phyloP scores from a whole-genome alignment of 2,113 vertebrate genomes.

The Gallinago undulata region DNA sequence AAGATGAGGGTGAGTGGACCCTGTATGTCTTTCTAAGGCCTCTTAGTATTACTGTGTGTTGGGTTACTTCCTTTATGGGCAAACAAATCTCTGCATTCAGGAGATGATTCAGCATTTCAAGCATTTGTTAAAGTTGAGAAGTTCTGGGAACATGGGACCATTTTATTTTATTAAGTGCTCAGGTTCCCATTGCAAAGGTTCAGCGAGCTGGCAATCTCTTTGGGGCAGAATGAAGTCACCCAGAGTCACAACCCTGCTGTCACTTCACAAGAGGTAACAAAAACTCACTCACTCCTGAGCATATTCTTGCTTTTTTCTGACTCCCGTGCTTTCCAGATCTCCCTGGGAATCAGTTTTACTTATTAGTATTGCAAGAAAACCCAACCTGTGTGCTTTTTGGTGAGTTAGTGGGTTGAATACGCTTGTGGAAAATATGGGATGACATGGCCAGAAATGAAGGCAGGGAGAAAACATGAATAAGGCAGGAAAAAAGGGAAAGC shows the following conservation, averaged over 20 bases:
- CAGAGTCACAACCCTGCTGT: not conserved
- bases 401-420: not conserved
- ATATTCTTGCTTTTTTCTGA: not conserved
- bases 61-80: not conserved
- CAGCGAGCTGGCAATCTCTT: not conserved
- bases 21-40: not conserved
- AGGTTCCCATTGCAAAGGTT: not conserved
- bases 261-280: not conserved
- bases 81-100: not conserved
- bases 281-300: not conserved
- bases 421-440: not conserved
- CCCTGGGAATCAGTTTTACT: not conserved
- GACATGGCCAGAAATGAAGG: not conserved
- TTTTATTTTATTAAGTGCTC: not conserved
- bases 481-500: not conserved
- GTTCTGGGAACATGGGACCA: not conserved
- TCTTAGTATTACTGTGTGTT: not conserved
- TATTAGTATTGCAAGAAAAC: not conserved
- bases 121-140: not conserved
- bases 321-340: not conserved
- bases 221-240: not conserved
- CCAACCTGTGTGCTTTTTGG: not conserved
- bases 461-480: not conserved
- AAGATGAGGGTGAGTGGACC: conserved; percentile 83
- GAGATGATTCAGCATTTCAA: not conserved